These are phyloP conservation scores for Forbesichthys agassizii DNA, from an alignment of 2,113 vertebrate species.

Conservation along the genomic window DNA sequence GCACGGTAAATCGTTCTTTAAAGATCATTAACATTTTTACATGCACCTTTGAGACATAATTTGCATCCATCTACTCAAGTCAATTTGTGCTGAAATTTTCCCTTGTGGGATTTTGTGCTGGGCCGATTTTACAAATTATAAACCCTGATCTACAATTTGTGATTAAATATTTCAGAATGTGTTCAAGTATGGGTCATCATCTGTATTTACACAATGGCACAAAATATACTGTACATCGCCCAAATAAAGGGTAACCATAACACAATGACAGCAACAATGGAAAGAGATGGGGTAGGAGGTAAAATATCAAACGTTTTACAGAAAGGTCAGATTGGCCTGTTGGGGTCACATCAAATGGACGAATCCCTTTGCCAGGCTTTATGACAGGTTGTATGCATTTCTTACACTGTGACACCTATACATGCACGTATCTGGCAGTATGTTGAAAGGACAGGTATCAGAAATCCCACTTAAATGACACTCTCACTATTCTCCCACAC, in stretches of 20 bases:
- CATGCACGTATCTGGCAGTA: slow-evolving; percentile 12
- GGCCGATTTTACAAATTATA: slow-evolving; percentile 21
- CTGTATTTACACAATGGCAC: slow-evolving; percentile 45
- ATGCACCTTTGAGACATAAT: background rate
- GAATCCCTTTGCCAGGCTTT: slow-evolving; percentile 20
- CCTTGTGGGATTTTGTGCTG: background rate
- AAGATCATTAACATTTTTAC: background rate
- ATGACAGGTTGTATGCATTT: slow-evolving; percentile 13
- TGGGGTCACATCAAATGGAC: background rate
- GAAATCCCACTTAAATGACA: slow-evolving; percentile 16
- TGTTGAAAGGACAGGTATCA: slow-evolving; percentile 15
- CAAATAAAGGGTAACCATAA: slow-evolving; percentile 11
- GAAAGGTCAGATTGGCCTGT: slow-evolving; percentile 28
- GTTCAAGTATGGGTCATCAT: slow-evolving; percentile 8
- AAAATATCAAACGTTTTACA: slow-evolving; percentile 29
- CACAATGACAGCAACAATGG: slow-evolving; percentile 26
- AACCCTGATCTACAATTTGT: slow-evolving; percentile 13
- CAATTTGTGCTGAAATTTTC: background rate
- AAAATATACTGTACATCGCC: background rate
- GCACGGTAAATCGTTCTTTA: background rate
- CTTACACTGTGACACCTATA: slow-evolving; percentile 27
- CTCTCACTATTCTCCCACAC: slow-evolving; percentile 20
- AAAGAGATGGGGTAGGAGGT: slow-evolving; percentile 14
- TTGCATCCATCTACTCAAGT: background rate
- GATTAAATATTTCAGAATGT: slow-evolving; percentile 8